Conservation (phyloP, 2,797 vertebrate genomes). For the Lycodopsis pacificus region DNA sequence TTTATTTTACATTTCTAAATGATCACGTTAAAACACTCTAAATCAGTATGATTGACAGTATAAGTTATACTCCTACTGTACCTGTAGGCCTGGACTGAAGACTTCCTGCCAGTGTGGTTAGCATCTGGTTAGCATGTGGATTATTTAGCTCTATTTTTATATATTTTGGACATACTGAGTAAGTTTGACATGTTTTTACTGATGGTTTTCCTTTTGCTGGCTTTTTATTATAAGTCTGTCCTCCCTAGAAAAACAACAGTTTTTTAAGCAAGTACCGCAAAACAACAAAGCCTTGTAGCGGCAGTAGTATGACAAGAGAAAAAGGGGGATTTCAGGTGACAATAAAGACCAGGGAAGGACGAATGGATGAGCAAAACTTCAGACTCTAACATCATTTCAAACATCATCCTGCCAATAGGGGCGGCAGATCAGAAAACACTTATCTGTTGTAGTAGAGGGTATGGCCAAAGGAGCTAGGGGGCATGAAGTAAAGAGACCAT, state of each 20-base stretch:
- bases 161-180: not conserved
- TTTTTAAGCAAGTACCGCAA: not conserved
- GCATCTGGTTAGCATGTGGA: not conserved
- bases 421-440: not conserved
- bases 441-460: not conserved
- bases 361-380: not conserved
- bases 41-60: not conserved
- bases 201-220: not conserved
- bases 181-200: not conserved
- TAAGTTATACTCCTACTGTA: not conserved
- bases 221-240: not conserved
- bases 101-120: not conserved
- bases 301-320: not conserved
- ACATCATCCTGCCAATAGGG: not conserved
- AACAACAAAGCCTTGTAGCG: not conserved
- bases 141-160: not conserved
- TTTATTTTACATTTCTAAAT: not conserved
- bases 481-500: not conserved
- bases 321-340: not conserved
- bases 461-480: not conserved
- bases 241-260: accelerated
- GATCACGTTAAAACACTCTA: not conserved
- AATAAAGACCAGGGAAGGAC: not conserved
- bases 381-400: not conserved
- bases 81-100: not conserved